These are phyloP conservation scores for Drosophila formosana DNA, from an alignment of 2,888 invertebrate species.

Conservation along the genomic window DNA sequence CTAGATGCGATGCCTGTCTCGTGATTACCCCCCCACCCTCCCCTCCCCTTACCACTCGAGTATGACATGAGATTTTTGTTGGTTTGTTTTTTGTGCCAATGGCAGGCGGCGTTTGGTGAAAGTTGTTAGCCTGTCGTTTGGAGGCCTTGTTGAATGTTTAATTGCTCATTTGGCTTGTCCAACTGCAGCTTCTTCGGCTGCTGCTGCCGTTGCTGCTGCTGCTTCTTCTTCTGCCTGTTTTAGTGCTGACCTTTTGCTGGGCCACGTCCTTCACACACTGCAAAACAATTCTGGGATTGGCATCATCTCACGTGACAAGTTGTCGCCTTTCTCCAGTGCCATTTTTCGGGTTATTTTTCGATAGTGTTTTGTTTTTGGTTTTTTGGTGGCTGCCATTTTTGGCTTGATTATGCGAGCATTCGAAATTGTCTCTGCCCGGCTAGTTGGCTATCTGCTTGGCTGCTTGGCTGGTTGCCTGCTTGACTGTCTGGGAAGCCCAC, in stretches of 20 bases:
- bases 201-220: slow-evolving; percentile 5
- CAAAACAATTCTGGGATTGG: slow-evolving; percentile 2
- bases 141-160: slow-evolving; percentile 66
- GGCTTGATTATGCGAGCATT: slow-evolving; percentile 75
- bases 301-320: slow-evolving; percentile 4
- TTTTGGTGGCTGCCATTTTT: slow-evolving; percentile 59
- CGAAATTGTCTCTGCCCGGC: slow-evolving; percentile 52
- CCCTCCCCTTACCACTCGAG: too few relatives aligned
- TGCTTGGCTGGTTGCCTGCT: slow-evolving; percentile 9
- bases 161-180: slow-evolving; percentile 60
- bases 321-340: slow-evolving; percentile 67
- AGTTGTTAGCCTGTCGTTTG: slow-evolving; percentile 70
- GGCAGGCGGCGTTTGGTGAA: slow-evolving; percentile 55
- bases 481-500: slow-evolving; percentile 37
- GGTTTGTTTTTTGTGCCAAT: slow-evolving; percentile 25
- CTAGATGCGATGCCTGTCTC: slow-evolving; percentile 19
- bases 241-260: slow-evolving; percentile 61
- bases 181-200: slow-evolving; percentile 14
- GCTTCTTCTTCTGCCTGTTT: too few relatives aligned
- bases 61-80: slow-evolving; percentile 41
- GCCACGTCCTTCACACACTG: slow-evolving; percentile 66
- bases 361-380: slow-evolving; percentile 34
- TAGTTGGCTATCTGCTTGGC: slow-evolving; percentile 17
- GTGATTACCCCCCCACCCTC: slow-evolving; percentile 10
- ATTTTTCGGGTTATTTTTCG: slow-evolving; percentile 49